A percentile compares a stretch with the other conserved stretches of the same genome.
Conservation (phyloP, 2,113 vertebrate genomes). For the Ploceus nigricollis region DNA sequence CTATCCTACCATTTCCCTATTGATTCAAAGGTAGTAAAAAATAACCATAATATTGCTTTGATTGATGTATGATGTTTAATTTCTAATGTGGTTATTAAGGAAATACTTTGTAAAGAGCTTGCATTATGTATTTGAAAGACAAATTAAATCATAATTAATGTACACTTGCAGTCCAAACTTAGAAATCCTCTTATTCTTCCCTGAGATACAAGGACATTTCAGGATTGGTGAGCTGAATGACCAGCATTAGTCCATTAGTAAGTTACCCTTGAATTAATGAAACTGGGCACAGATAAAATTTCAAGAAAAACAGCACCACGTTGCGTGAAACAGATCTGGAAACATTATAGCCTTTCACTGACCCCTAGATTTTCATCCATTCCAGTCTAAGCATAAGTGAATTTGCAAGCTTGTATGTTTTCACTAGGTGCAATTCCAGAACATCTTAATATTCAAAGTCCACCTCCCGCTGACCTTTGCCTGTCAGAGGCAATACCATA, state of each 20-base stretch:
- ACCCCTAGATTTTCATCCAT: neutral
- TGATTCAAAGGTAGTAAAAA: constrained; percentile 59
- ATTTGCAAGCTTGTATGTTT: neutral
- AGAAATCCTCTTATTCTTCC: neutral
- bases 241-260: neutral
- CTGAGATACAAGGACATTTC: neutral
- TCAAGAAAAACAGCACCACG: neutral
- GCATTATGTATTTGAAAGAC: constrained; percentile 72
- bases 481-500: neutral
- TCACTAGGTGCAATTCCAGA: neutral
- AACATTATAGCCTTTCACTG: neutral
- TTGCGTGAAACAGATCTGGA: neutral
- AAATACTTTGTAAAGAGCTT: constrained; percentile 65
- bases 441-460: neutral
- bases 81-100: constrained; percentile 50
- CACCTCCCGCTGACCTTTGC: neutral
- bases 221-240: neutral
- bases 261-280: neutral
- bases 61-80: constrained; percentile 8
- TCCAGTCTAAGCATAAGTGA: neutral
- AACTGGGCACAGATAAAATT: neutral
- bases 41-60: constrained; percentile 44
- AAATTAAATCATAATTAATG: constrained; percentile 66
- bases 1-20: neutral
- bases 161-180: neutral